These are phyloP conservation scores for Microdon myrmicae DNA, from an alignment of 2,888 invertebrate species.

Conservation along the genomic window DNA sequence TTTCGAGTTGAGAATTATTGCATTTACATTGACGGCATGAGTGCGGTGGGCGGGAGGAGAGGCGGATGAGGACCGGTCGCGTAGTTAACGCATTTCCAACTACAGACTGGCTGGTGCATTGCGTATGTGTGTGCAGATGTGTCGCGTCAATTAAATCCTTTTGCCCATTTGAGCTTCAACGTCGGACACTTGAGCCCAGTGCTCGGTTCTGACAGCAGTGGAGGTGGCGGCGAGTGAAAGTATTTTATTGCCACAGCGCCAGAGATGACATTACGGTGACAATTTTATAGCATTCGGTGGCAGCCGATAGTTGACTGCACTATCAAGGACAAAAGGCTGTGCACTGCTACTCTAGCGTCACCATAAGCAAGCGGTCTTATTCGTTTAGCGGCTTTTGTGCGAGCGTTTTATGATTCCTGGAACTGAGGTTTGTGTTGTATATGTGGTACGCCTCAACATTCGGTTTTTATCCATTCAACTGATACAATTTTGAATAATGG, in stretches of 20 bases:
- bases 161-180: constrained; percentile 44
- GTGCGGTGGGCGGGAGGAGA: neutral
- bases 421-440: no score
- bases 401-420: no score
- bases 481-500: no score
- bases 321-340: neutral
- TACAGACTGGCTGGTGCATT: neutral
- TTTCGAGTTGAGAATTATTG: constrained; percentile 39
- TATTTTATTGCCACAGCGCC: no score
- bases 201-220: constrained; percentile 8
- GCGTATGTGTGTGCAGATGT: constrained; percentile 12
- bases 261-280: no score
- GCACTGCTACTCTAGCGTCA: no score
- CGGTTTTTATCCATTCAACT: no score
- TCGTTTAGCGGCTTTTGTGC: no score
- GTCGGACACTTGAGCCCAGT: constrained; percentile 16
- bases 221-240: no score
- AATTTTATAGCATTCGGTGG: neutral
- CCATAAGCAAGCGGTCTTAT: no score
- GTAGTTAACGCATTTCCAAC: constrained; percentile 10
- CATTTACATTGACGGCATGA: constrained; percentile 19
- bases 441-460: no score
- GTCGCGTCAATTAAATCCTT: constrained; percentile 46
- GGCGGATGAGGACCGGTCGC: constrained; percentile 1
- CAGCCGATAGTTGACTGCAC: constrained; percentile 7